phyloP scores from a whole-genome alignment of 2,113 vertebrate genomes.

The Cebidichthys violaceus region DNA sequence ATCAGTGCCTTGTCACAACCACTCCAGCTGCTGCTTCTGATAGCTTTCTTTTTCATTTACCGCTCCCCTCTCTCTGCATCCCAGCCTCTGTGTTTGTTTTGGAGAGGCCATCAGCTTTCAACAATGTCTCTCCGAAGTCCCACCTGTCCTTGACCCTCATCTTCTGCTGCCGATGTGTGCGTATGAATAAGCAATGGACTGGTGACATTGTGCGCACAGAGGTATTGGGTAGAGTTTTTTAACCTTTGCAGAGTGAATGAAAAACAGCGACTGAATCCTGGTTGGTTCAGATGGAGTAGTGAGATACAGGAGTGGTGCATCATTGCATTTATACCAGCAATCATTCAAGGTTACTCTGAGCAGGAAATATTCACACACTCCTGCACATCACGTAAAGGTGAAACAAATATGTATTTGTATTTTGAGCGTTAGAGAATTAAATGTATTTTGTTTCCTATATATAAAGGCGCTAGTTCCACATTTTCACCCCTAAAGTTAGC shows the following conservation, averaged over 20 bases:
- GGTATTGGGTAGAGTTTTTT: slow-evolving; percentile 30
- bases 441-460: background rate
- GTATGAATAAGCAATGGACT: slow-evolving; percentile 57
- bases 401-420: background rate
- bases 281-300: slow-evolving; percentile 15
- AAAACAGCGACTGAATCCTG: slow-evolving; percentile 12
- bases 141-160: slow-evolving; percentile 66
- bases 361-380: slow-evolving; percentile 54
- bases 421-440: background rate
- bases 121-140: slow-evolving; percentile 54
- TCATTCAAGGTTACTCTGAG: slow-evolving; percentile 52
- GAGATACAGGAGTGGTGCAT: slow-evolving; percentile 10
- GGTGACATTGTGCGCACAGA: slow-evolving; percentile 51
- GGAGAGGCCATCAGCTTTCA: slow-evolving; percentile 51
- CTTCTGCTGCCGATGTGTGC: slow-evolving; percentile 29
- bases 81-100: slow-evolving; percentile 48
- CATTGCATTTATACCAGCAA: slow-evolving; percentile 33
- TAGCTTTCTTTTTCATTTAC: slow-evolving; percentile 73
- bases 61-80: slow-evolving; percentile 8
- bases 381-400: slow-evolving; percentile 22
- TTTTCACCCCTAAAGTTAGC: background rate
- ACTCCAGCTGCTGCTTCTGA: slow-evolving; percentile 68
- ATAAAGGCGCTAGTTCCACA: background rate
- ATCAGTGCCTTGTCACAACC: slow-evolving; percentile 70
- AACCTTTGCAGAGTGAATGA: slow-evolving; percentile 22